phyloP scores from a whole-genome alignment of 2,888 invertebrate species.

The Thyatira batis region DNA sequence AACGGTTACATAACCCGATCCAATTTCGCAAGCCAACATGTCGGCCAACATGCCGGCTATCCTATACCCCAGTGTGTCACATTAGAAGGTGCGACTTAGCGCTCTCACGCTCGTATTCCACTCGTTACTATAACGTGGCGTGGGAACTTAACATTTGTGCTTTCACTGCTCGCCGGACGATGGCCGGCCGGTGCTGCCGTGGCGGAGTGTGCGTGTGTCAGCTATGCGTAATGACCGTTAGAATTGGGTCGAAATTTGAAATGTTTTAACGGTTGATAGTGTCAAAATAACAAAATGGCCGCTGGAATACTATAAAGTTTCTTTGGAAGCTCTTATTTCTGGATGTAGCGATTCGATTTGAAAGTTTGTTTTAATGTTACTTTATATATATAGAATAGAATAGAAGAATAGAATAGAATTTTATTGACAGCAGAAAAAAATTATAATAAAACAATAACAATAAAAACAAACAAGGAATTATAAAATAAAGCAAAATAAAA shows the following conservation, averaged over 20 bases:
- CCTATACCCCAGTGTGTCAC: background rate
- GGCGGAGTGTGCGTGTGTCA: slow-evolving; percentile 2
- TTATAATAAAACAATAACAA: too few relatives aligned
- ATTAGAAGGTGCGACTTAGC: slow-evolving; percentile 8
- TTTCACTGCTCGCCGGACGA: slow-evolving; percentile 29
- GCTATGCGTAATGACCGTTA: background rate
- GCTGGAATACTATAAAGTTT: too few relatives aligned
- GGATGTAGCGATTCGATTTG: too few relatives aligned
- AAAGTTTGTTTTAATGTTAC: too few relatives aligned
- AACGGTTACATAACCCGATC: background rate
- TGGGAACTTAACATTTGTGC: slow-evolving; percentile 57
- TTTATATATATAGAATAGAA: too few relatives aligned
- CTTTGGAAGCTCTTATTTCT: too few relatives aligned
- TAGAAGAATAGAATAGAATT: too few relatives aligned
- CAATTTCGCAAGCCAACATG: background rate
- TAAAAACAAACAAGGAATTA: too few relatives aligned
- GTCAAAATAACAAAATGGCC: too few relatives aligned
- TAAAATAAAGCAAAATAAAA: too few relatives aligned
- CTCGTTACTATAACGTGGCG: slow-evolving; percentile 34
- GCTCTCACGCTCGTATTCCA: slow-evolving; percentile 1
- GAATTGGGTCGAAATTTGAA: background rate
- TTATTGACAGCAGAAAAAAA: too few relatives aligned
- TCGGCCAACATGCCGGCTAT: background rate
- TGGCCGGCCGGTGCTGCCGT: slow-evolving; percentile 10
- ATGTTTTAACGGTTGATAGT: background rate